Evolutionary conservation across 1,140 invertebrate genomes (phyloP), one percentile per base, ranked within the genome.

Genomic region (Ostrea denselamellosa): DNA sequence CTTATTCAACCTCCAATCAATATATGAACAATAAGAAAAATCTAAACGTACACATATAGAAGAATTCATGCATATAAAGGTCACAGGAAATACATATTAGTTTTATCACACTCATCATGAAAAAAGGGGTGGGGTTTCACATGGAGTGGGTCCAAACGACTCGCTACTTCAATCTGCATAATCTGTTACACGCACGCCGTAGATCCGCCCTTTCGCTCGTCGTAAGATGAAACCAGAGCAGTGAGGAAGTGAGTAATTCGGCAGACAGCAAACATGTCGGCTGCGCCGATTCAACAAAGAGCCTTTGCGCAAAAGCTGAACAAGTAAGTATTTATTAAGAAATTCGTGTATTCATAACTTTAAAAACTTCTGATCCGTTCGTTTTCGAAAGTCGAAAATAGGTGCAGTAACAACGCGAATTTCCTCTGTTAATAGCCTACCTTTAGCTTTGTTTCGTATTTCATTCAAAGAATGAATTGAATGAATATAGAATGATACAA

Each of bases 291-390:
- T 17, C 93, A 94, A 52, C 97, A 97, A 93, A 96, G 97, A 93
- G 97, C 97, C 90, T 97, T 97, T 95, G 97, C 97, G 92, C 97
- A 97, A 92, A 97, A 97, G 94, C 95, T 97, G 90, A 97, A 96
- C 90, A 97, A 97, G 96, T 97, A 95, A 95, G 94, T 90, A 22
- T 71, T 82, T 68, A 10, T 44, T 8, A 44, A n/a, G n/a, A 62
- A 17, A 82, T 8, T 25, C 8, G 3, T 22, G 10, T 44, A 44
- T 44, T 44, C 5, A 44, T 44, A 44, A 44, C 34, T 34, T 4
- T 34, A 62, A 28, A 10, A 10, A 28, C 3, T 77, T 14, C 22
- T 77, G 68, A 10, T 77, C 10, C 25, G 9, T 8, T 22, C 9
- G 22, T 28, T 44, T 25, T 25, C 12, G 22, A 25, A 58, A 19